Conservation (phyloP, 2,113 vertebrate species). For the Henicopernis longicauda region DNA sequence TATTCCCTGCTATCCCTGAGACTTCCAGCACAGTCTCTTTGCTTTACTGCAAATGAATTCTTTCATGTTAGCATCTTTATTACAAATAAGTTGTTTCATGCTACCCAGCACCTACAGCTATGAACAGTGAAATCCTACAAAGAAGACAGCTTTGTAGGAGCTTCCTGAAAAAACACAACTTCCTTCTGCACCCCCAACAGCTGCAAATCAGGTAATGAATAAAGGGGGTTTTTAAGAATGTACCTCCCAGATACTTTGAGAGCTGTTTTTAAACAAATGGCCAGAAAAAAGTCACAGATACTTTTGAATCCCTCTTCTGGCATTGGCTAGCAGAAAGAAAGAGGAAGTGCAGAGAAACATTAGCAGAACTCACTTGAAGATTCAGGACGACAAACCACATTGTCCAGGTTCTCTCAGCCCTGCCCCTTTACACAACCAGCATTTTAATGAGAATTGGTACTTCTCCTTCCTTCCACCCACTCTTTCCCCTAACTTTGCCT, state of each 20-base stretch:
- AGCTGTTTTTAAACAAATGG: neutral
- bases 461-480: neutral
- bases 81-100: neutral
- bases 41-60: neutral
- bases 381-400: neutral
- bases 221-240: neutral
- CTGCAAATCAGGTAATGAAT: neutral
- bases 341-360: neutral
- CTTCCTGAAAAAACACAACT: neutral
- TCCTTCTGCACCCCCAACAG: neutral
- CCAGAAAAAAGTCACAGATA: neutral
- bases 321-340: neutral
- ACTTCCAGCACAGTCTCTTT: neutral
- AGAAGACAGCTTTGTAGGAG: neutral
- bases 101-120: neutral
- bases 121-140: neutral
- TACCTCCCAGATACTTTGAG: neutral
- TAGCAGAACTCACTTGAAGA: neutral
- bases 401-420: neutral
- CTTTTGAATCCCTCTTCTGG: neutral
- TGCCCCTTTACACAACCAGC: neutral
- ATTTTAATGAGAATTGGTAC: neutral
- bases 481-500: neutral
- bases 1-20: neutral
- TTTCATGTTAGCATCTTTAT: neutral